phyloP scores from a whole-genome alignment of 2,888 invertebrate genomes.

The Ennomos fuscantarius region DNA sequence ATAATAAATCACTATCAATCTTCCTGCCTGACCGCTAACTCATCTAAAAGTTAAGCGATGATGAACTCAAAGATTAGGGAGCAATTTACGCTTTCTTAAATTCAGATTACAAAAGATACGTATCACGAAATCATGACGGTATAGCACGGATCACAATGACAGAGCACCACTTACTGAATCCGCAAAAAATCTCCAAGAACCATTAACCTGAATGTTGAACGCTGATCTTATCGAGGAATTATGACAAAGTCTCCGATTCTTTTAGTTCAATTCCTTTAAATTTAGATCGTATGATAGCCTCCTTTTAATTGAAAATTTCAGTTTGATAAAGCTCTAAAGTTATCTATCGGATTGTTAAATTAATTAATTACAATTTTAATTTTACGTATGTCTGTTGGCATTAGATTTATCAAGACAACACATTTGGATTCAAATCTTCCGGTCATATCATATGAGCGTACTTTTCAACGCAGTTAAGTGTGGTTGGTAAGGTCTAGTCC shows the following conservation, averaged over 20 bases:
- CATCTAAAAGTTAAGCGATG: constrained; percentile 2
- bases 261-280: neutral
- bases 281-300: no score
- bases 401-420: no score
- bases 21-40: constrained; percentile 8
- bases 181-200: constrained; percentile 5
- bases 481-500: no score
- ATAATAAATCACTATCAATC: neutral
- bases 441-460: no score
- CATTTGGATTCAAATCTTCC: no score
- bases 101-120: neutral
- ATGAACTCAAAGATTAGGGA: constrained; percentile 11
- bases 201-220: constrained; percentile 6
- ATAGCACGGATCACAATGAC: constrained; percentile 10
- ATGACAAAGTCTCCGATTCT: constrained; percentile 1
- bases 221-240: constrained; percentile 3
- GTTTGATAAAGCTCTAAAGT: no score
- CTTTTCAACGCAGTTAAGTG: no score
- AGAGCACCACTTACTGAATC: constrained; percentile 1
- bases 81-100: constrained; percentile 16
- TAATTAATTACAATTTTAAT: no score
- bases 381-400: no score
- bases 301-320: no score
- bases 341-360: no score
- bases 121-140: constrained; percentile 6